Percentiles rank a stretch among this genome's conserved stretches.
Conservation (phyloP, 2,888 invertebrate genomes). For the Synergus gifuensis region DNA sequence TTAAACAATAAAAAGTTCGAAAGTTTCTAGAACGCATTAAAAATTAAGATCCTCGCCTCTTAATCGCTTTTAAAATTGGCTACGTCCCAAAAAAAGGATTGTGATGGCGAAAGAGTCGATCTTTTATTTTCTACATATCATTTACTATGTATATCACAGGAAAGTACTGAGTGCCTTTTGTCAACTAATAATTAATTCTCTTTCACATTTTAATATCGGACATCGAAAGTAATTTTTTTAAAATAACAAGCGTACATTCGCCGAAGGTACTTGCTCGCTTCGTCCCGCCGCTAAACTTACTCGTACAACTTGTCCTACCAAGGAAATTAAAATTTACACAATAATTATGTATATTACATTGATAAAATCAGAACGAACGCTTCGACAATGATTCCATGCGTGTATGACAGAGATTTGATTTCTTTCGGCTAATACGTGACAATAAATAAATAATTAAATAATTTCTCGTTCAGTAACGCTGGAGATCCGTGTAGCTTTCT, state of each 20-base stretch:
- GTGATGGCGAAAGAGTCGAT: constrained; percentile 33
- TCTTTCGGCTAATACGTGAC: constrained; percentile 69
- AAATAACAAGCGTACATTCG: constrained; percentile 39
- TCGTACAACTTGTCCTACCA: constrained; percentile 50
- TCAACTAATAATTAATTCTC: constrained; percentile 41
- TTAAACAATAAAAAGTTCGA: constrained; percentile 36
- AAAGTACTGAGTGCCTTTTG: constrained; percentile 55
- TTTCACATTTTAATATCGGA: constrained; percentile 29
- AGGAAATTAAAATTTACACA: constrained; percentile 65
- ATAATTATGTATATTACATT: constrained; percentile 70
- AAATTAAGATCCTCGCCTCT: constrained; percentile 42
- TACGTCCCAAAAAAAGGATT: constrained; percentile 39
- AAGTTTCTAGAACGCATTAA: constrained; percentile 40
- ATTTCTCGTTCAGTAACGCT: constrained; percentile 64
- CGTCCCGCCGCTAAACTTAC: constrained; percentile 26
- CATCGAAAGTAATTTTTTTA: constrained; percentile 32
- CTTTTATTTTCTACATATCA: constrained; percentile 56
- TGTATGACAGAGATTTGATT: constrained; percentile 71
- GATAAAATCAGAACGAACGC: constrained; percentile 71
- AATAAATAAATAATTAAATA: constrained; percentile 78
- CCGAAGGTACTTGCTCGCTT: constrained; percentile 34
- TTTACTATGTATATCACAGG: constrained; percentile 64
- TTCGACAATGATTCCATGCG: constrained; percentile 63
- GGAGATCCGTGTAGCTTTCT: constrained; percentile 67
- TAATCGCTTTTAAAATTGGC: constrained; percentile 40